These are phyloP conservation scores for Anguilla pacifica DNA, from an alignment of 2,797 vertebrate species.

Conservation along the genomic window DNA sequence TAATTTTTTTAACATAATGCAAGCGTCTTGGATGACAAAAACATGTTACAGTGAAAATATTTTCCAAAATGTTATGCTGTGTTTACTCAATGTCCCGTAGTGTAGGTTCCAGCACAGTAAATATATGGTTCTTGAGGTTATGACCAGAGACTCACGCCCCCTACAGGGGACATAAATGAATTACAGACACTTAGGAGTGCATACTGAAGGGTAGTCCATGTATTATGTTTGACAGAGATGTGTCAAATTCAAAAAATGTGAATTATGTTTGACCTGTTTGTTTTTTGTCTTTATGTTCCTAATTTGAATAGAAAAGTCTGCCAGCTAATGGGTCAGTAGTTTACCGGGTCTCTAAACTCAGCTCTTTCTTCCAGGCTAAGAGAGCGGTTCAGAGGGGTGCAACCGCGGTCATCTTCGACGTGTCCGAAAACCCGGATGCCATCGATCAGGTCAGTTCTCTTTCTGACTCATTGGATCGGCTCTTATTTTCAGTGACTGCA, in stretches of 20 bases:
- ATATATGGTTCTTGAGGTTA: too few relatives aligned
- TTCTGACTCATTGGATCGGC: neutral
- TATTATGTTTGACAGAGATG: neutral
- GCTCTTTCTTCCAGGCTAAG: slow-evolving; percentile 81
- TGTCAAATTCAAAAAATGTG: neutral
- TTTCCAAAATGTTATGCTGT: neutral
- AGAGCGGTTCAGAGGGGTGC: slow-evolving; percentile 95
- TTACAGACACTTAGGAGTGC: too few relatives aligned
- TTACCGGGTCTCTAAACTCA: slow-evolving; percentile 39
- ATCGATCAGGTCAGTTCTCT: slow-evolving; percentile 85
- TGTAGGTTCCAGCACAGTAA: neutral
- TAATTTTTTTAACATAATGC: neutral
- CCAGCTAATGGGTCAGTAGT: slow-evolving; percentile 26
- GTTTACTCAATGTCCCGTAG: neutral
- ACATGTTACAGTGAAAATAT: too few relatives aligned
- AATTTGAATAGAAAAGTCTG: neutral
- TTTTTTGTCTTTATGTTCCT: neutral
- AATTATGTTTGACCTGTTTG: neutral
- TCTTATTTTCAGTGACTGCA: neutral
- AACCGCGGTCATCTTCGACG: slow-evolving; percentile 97
- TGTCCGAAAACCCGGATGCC: slow-evolving; percentile 97
- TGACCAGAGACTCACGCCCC: too few relatives aligned
- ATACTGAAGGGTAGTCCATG: neutral
- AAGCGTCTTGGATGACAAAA: neutral
- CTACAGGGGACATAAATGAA: too few relatives aligned